Evolutionary conservation across 23 tunicate species (phyloP).

Genomic region (Styela clava): DNA sequence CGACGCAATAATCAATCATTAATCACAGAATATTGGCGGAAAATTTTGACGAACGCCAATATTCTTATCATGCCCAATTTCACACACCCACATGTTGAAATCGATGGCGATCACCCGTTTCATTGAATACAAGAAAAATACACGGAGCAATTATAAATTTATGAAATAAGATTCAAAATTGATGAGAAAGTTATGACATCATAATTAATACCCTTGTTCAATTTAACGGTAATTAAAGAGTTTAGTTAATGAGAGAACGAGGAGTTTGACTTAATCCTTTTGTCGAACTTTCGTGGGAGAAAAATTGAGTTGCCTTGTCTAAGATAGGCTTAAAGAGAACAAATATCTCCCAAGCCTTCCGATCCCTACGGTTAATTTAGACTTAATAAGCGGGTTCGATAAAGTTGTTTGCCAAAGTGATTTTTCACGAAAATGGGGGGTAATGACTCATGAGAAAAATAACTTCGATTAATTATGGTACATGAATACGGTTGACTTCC

Average conservation of each 20-base stretch:
- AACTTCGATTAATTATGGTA: background rate
- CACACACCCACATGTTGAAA: background rate
- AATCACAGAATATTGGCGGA: background rate
- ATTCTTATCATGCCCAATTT: background rate
- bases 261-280: background rate
- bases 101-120: background rate
- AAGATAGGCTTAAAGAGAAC: background rate
- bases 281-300: slow-evolving; percentile 12
- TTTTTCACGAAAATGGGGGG: background rate
- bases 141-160: background rate
- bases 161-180: background rate
- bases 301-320: background rate
- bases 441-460: background rate
- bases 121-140: background rate
- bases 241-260: background rate
- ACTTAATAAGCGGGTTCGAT: slow-evolving; percentile 17
- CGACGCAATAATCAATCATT: too few relatives aligned
- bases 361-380: slow-evolving; percentile 21
- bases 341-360: background rate
- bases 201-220: background rate
- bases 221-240: slow-evolving; percentile 5
- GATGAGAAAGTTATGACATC: background rate
- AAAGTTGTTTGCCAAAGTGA: background rate
- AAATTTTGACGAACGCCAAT: background rate
- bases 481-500: background rate